Base-by-base conservation (phyloP, 1,140 invertebrate genomes). In the Pygmarrhopalites habei region DNA sequence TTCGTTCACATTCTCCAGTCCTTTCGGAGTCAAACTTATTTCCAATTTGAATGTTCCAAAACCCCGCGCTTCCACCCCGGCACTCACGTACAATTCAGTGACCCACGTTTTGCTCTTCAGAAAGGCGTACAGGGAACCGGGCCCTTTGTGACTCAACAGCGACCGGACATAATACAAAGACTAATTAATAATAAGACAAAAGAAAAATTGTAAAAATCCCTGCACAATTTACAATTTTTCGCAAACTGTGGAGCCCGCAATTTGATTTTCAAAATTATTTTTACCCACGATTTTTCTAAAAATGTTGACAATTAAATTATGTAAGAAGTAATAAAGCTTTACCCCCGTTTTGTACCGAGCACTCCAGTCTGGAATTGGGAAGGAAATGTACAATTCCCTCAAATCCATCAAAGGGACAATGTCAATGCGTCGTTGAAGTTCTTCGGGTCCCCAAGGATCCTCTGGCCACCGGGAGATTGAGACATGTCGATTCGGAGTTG, bases 391-490 rank as follows among this genome's bases (percentile, higher is more conserved):
- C 19, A 98, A 77, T 62, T 84, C 86, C 28, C 94, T 79, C 1
- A 90, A 76, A 77, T 98, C 93, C 77, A 96, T 96, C 1, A 98
- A 84, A n/a, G 95, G 94, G 21, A 91, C 82, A 66, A 92, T 83
- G 74, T 84, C 85, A 52, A 83, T 82, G 65, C 82, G 82, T 25
- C 81, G 82, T 55, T 80, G 75, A 62, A 87, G 80, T 60, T 90
- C 79, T 41, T 87, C 79, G 1, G 84, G 77, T 1, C 81, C 83
- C 74, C 86, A 95, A 0, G 94, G 92, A 77, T 91, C 86, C 7
- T 87, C 82, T 1, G 78, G 71, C 91, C 92, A 96, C 21, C 73
- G 73, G 0, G 89, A 87, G 1, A 84, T 74, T 5, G 78, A 73
- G 1, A 92, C 82, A 65, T 86, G 77, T 71, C 87, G 89, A 74